Conservation (phyloP, 1,140 invertebrate species). For the Anoplophora glabripennis region DNA sequence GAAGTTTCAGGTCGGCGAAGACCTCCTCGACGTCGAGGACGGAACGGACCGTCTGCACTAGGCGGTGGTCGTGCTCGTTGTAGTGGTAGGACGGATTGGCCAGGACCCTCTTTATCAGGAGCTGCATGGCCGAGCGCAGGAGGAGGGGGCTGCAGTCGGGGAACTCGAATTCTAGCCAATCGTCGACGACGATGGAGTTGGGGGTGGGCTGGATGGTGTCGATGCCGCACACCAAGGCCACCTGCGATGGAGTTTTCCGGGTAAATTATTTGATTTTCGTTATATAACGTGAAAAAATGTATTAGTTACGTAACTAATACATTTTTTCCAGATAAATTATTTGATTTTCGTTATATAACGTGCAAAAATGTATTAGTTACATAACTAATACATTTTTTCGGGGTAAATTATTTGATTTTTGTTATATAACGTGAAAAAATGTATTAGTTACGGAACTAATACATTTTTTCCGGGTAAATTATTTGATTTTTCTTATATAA, state of each 20-base stretch:
- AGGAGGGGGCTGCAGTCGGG: constrained; percentile 16
- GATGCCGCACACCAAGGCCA: constrained; percentile 49
- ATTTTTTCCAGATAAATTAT: no score
- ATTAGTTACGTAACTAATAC: no score
- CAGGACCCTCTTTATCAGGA: constrained; percentile 71
- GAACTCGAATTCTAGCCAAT: constrained; percentile 35
- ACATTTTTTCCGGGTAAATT: no score
- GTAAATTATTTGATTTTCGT: constrained; percentile 43
- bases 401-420: no score
- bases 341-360: no score
- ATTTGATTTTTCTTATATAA: no score
- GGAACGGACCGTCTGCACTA: constrained; percentile 16
- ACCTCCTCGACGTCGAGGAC: constrained; percentile 22
- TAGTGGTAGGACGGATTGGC: constrained; percentile 65
- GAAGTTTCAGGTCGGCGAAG: constrained; percentile 1
- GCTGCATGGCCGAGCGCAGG: constrained; percentile 75
- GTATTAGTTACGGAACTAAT: no score
- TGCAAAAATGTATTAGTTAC: no score
- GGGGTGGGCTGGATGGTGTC: constrained; percentile 24
- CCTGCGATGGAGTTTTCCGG: constrained; percentile 38
- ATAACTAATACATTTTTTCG: no score
- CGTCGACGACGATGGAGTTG: constrained; percentile 54
- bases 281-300: no score
- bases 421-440: no score
- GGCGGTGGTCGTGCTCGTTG: constrained; percentile 56